phyloP scores from a whole-genome alignment of 2,888 invertebrate species.

The Acronicta aceris region DNA sequence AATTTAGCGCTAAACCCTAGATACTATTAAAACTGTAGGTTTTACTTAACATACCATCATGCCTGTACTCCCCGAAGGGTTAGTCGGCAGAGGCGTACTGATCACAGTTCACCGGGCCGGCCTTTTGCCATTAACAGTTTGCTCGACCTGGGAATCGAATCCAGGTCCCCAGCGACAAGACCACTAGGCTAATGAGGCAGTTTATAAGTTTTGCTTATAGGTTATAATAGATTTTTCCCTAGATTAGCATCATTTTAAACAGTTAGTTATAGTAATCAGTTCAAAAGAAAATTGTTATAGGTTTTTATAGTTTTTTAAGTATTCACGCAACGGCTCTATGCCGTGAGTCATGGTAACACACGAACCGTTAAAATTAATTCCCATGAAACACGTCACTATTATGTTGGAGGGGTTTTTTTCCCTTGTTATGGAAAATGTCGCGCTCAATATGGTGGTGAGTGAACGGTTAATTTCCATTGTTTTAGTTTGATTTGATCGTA shows the following conservation, averaged over 20 bases:
- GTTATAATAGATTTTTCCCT: too few relatives aligned
- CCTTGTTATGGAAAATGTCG: constrained; percentile 1
- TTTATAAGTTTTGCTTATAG: too few relatives aligned
- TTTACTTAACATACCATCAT: too few relatives aligned
- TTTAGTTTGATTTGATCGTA: background rate
- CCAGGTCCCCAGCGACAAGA: too few relatives aligned
- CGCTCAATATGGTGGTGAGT: background rate
- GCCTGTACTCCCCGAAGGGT: too few relatives aligned
- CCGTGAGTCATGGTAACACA: constrained; percentile 21
- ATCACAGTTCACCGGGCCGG: too few relatives aligned
- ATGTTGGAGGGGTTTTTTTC: background rate
- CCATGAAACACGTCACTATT: constrained; percentile 25
- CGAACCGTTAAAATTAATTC: constrained; percentile 19
- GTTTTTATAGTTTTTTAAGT: constrained; percentile 4
- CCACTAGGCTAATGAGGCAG: too few relatives aligned
- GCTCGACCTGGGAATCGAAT: too few relatives aligned
- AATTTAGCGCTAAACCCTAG: too few relatives aligned
- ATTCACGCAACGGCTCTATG: constrained; percentile 6
- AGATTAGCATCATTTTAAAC: background rate
- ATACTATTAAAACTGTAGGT: too few relatives aligned
- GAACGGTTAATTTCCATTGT: constrained; percentile 1
- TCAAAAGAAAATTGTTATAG: constrained; percentile 1
- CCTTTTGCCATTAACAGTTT: too few relatives aligned
- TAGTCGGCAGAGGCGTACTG: too few relatives aligned
- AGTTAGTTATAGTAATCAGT: background rate